Evolutionary conservation across 2,888 invertebrate genomes (phyloP).

Genomic region (Polydrusus pterygomalis): DNA sequence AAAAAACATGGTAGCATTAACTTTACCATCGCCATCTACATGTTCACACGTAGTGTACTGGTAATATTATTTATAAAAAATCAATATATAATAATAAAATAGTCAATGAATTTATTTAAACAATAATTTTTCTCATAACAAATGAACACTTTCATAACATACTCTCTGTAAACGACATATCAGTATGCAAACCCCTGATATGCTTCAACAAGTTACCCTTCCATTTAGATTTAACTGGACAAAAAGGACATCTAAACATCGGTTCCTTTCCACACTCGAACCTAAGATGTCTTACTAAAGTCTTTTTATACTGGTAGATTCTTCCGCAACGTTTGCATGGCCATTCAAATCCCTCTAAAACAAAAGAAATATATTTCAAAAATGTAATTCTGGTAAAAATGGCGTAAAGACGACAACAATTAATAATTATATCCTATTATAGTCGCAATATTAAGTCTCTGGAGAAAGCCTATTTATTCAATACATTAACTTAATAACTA

Average conservation of each 20-base stretch:
- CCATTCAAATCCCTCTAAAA: background rate
- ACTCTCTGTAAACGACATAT: background rate
- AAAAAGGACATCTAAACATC: constrained; percentile 77
- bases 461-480: no score
- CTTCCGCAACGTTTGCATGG: constrained; percentile 51
- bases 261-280: constrained; percentile 76
- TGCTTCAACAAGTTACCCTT: constrained; percentile 50
- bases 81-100: background rate
- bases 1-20: no score
- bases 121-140: background rate
- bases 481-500: no score
- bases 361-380: background rate
- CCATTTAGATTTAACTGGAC: constrained; percentile 37
- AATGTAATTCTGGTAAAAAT: background rate
- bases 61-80: background rate
- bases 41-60: no score
- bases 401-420: no score
- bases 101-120: background rate
- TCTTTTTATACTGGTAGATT: constrained; percentile 57
- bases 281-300: constrained; percentile 56
- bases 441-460: no score
- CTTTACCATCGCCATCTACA: no score
- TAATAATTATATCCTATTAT: no score
- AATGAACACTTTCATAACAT: background rate
- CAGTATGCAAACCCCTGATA: constrained; percentile 30